These are phyloP conservation scores for Corynorhinus townsendii DNA, from an alignment of 2,113 vertebrate species.

Conservation along the genomic window DNA sequence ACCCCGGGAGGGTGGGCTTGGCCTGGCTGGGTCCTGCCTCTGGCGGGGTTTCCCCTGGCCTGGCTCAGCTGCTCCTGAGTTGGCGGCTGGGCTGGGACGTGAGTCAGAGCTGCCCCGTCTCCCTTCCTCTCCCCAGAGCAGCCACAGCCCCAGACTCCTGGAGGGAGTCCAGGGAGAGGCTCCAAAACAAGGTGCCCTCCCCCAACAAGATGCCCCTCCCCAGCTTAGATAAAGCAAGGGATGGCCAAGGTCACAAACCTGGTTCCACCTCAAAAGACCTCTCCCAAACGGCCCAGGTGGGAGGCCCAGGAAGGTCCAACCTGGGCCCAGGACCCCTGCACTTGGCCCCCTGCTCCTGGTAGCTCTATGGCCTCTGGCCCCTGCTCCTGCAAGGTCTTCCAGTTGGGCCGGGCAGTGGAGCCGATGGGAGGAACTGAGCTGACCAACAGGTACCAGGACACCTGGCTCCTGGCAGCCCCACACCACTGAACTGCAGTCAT, in stretches of 20 bases:
- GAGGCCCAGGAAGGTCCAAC: not conserved
- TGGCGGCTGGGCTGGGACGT: not conserved
- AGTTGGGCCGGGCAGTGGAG: not conserved
- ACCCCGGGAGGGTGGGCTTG: not conserved
- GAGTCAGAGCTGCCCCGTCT: slow-evolving; percentile 19
- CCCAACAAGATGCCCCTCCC: not conserved
- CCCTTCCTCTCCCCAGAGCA: not conserved
- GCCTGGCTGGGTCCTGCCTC: not conserved
- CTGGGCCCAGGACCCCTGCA: not conserved
- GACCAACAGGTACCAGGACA: too few relatives aligned
- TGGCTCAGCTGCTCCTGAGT: slow-evolving; percentile 40
- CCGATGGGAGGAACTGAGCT: not conserved
- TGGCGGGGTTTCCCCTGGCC: not conserved
- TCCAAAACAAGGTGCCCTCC: not conserved
- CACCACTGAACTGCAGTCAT: fast-evolving
- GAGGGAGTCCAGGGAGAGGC: not conserved
- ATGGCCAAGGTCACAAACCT: not conserved
- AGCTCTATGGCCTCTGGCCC: not conserved
- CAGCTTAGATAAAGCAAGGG: not conserved
- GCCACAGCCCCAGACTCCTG: not conserved
- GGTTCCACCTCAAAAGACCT: not conserved
- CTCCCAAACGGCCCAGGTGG: not conserved
- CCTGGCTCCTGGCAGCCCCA: not conserved
- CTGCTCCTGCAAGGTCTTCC: not conserved
- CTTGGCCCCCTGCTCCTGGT: not conserved